phyloP scores from a whole-genome alignment of 2,888 invertebrate genomes.

The Cerceris rybyensis region DNA sequence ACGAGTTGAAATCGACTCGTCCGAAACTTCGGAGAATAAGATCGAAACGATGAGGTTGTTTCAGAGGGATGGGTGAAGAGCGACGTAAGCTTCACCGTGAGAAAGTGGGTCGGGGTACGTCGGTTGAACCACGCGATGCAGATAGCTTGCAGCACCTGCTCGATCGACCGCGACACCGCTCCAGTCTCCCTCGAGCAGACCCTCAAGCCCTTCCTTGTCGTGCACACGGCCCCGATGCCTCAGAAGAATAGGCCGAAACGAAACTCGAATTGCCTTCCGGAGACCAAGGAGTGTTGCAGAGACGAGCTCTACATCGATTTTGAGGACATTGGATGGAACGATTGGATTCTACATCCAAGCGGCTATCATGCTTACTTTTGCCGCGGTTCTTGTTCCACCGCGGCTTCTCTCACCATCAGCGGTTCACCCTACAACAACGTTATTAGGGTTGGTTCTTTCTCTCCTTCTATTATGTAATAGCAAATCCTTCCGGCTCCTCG shows the following conservation, averaged over 20 bases:
- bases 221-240: slow-evolving; percentile 89
- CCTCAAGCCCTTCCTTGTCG: slow-evolving; percentile 89
- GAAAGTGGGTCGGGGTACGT: slow-evolving; percentile 89
- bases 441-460: slow-evolving; percentile 85
- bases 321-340: slow-evolving; percentile 92
- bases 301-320: slow-evolving; percentile 92
- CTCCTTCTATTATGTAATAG: no score
- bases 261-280: slow-evolving; percentile 87
- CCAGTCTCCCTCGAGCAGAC: slow-evolving; percentile 89
- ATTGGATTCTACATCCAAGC: slow-evolving; percentile 92
- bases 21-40: background rate
- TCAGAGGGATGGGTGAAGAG: slow-evolving; percentile 92
- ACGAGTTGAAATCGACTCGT: background rate
- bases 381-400: slow-evolving; percentile 90
- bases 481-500: no score
- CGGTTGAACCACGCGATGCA: slow-evolving; percentile 88
- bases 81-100: slow-evolving; percentile 89
- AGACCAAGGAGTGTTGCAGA: slow-evolving; percentile 90
- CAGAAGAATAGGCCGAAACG: slow-evolving; percentile 86
- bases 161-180: slow-evolving; percentile 84
- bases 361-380: slow-evolving; percentile 95
- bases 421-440: slow-evolving; percentile 88
- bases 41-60: slow-evolving; percentile 43
- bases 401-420: slow-evolving; percentile 87
- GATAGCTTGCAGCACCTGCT: slow-evolving; percentile 90